Evolutionary conservation across 1,140 invertebrate species (phyloP).

Genomic region (Sminthurinus signatus): DNA sequence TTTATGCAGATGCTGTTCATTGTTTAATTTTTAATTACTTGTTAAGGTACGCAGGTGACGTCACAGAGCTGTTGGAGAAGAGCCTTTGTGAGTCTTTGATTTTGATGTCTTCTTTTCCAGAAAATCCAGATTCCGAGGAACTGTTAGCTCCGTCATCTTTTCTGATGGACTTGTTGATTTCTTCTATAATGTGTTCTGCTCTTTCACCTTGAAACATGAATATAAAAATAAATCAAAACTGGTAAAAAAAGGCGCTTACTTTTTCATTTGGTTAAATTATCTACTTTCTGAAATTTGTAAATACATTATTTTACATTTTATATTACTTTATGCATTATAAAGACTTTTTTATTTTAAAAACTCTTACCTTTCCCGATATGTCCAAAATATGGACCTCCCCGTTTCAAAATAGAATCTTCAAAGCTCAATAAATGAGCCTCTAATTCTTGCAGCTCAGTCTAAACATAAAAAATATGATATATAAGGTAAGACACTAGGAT

Average conservation of each 20-base stretch:
- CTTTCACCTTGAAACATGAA: constrained; percentile 2
- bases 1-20: no score
- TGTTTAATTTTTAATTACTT: not conserved
- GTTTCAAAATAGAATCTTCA: constrained; percentile 6
- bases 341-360: no score
- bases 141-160: not conserved
- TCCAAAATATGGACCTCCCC: constrained; percentile 10
- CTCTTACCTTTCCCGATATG: no score
- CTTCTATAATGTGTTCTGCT: constrained; percentile 6
- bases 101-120: not conserved
- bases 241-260: no score
- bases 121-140: no score
- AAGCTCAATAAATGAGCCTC: not conserved
- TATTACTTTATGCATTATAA: no score
- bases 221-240: no score
- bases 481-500: no score
- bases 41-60: not conserved
- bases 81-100: not conserved
- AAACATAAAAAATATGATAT: no score
- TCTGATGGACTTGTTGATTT: not conserved
- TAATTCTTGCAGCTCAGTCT: constrained; percentile 3
- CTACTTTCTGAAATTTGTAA: no score
- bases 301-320: no score
- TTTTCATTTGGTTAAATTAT: no score
- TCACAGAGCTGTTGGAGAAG: constrained; percentile 10